A percentile compares a stretch with the other conserved stretches of the same genome.
Conservation (phyloP, 2,797 vertebrate genomes). For the Lithobates sylvaticus region DNA sequence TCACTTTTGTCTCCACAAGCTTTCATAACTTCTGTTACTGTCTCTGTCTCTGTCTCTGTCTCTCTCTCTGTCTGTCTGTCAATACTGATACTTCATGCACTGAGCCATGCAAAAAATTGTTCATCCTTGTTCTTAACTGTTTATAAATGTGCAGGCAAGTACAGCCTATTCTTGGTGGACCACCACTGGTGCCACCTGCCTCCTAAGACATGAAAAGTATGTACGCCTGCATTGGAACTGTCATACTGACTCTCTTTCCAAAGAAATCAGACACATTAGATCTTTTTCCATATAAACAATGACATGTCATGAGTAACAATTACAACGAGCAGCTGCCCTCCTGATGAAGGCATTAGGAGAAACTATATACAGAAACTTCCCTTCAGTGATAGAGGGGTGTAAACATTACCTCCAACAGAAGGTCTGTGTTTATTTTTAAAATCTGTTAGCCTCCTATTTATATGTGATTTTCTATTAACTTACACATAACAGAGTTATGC, state of each 20-base stretch:
- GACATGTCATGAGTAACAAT: slow-evolving; percentile 11
- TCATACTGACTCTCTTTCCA: not conserved
- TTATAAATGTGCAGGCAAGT: too few relatives aligned
- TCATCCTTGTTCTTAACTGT: too few relatives aligned
- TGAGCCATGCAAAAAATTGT: too few relatives aligned
- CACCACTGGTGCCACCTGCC: not conserved
- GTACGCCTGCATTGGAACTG: not conserved
- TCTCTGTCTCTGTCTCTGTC: too few relatives aligned
- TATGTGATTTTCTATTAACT: not conserved
- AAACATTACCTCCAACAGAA: slow-evolving; percentile 23
- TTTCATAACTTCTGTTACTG: too few relatives aligned
- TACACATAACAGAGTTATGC: too few relatives aligned
- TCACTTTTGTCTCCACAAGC: too few relatives aligned
- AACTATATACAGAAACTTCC: not conserved
- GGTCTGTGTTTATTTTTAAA: not conserved
- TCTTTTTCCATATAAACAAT: slow-evolving; percentile 25
- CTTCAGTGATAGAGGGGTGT: not conserved
- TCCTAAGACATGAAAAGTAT: slow-evolving; percentile 2
- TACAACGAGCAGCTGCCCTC: not conserved
- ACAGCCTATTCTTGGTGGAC: not conserved
- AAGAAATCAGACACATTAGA: slow-evolving; percentile 28
- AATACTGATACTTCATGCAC: too few relatives aligned
- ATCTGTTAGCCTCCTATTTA: not conserved
- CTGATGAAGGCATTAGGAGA: not conserved
- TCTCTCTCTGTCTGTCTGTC: too few relatives aligned